Percentiles rank a stretch among this genome's conserved stretches.
Evolutionary conservation across 2,797 vertebrate genomes (phyloP).

Genomic region (Sphaeramia orbicularis): DNA sequence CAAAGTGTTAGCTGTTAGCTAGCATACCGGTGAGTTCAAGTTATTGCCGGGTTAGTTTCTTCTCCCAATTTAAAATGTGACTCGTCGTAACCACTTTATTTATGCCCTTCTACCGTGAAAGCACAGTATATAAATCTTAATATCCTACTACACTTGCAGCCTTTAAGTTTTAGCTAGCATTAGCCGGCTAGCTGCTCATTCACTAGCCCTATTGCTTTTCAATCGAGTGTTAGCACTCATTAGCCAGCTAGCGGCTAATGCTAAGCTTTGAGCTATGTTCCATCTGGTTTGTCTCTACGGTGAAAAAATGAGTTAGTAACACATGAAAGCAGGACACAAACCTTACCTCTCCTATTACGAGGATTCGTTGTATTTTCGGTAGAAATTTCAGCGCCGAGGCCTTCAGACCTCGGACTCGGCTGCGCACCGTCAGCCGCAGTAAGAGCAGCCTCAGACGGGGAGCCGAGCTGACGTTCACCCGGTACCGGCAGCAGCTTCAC

Average conservation of each 20-base stretch:
- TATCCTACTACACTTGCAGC: no score
- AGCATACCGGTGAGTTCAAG: no score
- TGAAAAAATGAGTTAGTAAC: not conserved
- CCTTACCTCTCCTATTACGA: slow-evolving; percentile 63
- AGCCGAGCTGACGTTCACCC: not conserved
- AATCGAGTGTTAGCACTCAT: slow-evolving; percentile 30
- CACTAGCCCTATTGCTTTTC: not conserved
- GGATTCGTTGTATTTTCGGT: not conserved
- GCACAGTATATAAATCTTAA: no score
- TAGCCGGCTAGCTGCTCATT: slow-evolving; percentile 13
- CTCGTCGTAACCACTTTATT: no score
- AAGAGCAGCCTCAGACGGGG: not conserved
- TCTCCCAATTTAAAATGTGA: no score
- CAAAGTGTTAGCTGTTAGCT: no score
- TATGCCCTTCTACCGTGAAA: no score
- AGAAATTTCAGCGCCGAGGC: slow-evolving; percentile 47
- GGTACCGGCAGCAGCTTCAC: not conserved
- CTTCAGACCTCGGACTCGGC: slow-evolving; percentile 58
- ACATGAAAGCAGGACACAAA: not conserved
- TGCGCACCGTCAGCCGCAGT: slow-evolving; percentile 27
- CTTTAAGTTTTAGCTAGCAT: slow-evolving; percentile 7
- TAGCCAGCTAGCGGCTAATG: slow-evolving; percentile 23
- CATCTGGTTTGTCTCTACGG: not conserved
- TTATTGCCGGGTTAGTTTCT: no score
- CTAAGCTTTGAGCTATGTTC: not conserved